Percentiles rank a stretch among this genome's conserved stretches.
Conservation (phyloP, 2,888 invertebrate genomes). For the Rapana venosa region DNA sequence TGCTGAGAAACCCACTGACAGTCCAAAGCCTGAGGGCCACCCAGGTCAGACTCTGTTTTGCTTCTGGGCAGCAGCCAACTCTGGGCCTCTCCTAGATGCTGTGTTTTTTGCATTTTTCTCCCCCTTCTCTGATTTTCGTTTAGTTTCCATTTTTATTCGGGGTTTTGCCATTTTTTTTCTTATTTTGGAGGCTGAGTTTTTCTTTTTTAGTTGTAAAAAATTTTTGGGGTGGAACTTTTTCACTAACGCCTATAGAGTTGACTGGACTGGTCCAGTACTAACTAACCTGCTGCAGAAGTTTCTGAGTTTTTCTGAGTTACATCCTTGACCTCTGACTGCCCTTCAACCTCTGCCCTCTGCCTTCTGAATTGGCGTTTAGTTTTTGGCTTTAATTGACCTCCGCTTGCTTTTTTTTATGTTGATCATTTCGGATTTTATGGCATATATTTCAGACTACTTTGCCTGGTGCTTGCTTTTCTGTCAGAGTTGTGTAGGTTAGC, state of each 20-base stretch:
- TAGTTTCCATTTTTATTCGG: too few species aligned
- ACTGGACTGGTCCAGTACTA: conserved; percentile 23
- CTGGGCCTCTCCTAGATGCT: conserved; percentile 30
- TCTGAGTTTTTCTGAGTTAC: conserved; percentile 16
- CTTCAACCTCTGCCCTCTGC: conserved; percentile 39
- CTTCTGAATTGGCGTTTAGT: conserved; percentile 19
- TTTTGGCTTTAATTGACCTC: conserved; percentile 27
- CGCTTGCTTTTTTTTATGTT: neutral
- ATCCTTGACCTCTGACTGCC: conserved; percentile 37
- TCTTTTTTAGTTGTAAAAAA: neutral
- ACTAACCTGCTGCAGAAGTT: conserved; percentile 29
- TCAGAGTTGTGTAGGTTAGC: neutral
- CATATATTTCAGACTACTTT: neutral
- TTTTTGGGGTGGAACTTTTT: conserved; percentile 10
- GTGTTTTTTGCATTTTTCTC: conserved; percentile 17
- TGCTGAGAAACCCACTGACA: conserved; percentile 13
- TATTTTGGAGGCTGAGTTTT: neutral
- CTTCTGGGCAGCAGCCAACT: conserved; percentile 25
- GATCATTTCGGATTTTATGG: neutral
- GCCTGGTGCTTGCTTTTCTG: neutral
- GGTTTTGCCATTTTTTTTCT: neutral
- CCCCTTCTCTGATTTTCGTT: too few species aligned
- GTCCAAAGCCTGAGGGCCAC: neutral
- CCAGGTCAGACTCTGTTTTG: conserved; percentile 41
- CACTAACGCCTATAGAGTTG: conserved; percentile 34